These are phyloP conservation scores for Lamellibrachia columna DNA, from an alignment of 2,888 invertebrate genomes.

Conservation along the genomic window DNA sequence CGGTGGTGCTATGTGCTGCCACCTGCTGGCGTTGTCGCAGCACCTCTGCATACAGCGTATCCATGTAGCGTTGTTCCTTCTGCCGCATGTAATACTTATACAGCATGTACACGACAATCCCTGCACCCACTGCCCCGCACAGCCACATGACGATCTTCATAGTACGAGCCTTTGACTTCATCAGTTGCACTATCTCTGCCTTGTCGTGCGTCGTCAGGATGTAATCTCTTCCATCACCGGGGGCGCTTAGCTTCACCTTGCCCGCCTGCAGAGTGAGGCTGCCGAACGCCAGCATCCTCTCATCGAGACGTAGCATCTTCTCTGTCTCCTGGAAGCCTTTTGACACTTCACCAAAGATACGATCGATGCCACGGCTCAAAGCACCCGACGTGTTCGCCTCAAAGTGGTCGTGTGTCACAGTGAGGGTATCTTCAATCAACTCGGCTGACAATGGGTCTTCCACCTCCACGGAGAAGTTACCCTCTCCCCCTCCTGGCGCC, in stretches of 20 bases:
- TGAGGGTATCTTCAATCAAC: constrained; percentile 75
- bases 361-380: constrained; percentile 84
- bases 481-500: not conserved
- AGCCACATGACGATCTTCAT: constrained; percentile 70
- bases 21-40: not conserved
- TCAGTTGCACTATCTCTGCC: constrained; percentile 77
- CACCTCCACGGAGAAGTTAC: constrained; percentile 34
- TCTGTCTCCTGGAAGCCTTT: constrained; percentile 88
- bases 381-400: constrained; percentile 80
- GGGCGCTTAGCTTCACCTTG: constrained; percentile 75
- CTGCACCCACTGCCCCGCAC: constrained; percentile 71
- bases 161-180: constrained; percentile 75
- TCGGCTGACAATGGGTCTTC: constrained; percentile 76
- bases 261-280: constrained; percentile 76
- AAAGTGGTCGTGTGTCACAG: constrained; percentile 84
- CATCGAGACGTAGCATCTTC: constrained; percentile 84
- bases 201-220: constrained; percentile 84
- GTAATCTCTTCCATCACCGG: constrained; percentile 72
- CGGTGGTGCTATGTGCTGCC: not conserved
- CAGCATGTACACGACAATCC: constrained; percentile 70
- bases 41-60: constrained; percentile 30
- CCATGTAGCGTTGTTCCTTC: constrained; percentile 29
- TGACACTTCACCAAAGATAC: constrained; percentile 82
- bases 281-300: constrained; percentile 82
- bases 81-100: constrained; percentile 66